phyloP scores from a whole-genome alignment of 1,140 invertebrate genomes.

The Drosophila pallidifrons region DNA sequence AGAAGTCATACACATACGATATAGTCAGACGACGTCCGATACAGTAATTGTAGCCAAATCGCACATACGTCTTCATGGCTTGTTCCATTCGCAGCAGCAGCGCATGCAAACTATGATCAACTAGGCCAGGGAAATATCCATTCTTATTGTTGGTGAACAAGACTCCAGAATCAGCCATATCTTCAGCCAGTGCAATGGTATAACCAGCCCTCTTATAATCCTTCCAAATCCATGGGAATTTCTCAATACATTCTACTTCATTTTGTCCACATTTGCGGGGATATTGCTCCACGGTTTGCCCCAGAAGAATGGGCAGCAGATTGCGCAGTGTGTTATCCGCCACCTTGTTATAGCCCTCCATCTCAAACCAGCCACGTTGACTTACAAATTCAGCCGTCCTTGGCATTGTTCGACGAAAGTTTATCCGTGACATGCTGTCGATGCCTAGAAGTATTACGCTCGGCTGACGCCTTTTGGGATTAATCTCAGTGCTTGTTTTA shows the following conservation, averaged over 20 bases:
- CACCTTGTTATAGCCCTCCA: constrained; percentile 67
- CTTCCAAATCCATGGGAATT: constrained; percentile 39
- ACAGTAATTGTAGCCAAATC: constrained; percentile 76
- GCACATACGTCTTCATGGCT: background rate
- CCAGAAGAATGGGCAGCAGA: constrained; percentile 39
- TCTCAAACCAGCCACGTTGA: constrained; percentile 51
- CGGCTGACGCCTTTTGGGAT: constrained; percentile 3
- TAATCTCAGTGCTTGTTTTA: background rate
- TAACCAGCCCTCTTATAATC: constrained; percentile 87
- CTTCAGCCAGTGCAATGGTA: constrained; percentile 92
- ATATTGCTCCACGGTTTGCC: background rate
- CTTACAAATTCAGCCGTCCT: constrained; percentile 44
- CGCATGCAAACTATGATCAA: constrained; percentile 92
- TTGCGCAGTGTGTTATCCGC: constrained; percentile 29
- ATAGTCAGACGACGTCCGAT: constrained; percentile 86
- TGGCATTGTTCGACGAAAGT: constrained; percentile 78
- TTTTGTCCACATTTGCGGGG: background rate
- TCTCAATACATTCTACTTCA: constrained; percentile 1
- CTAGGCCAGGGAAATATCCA: constrained; percentile 91
- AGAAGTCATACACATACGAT: constrained; percentile 86
- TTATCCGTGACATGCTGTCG: constrained; percentile 68
- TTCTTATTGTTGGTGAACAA: constrained; percentile 91
- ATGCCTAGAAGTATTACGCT: constrained; percentile 63
- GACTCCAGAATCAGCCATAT: constrained; percentile 87
- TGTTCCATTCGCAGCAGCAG: constrained; percentile 88